phyloP scores from a whole-genome alignment of 2,797 vertebrate genomes.

The Sebastes kiyomatsui region DNA sequence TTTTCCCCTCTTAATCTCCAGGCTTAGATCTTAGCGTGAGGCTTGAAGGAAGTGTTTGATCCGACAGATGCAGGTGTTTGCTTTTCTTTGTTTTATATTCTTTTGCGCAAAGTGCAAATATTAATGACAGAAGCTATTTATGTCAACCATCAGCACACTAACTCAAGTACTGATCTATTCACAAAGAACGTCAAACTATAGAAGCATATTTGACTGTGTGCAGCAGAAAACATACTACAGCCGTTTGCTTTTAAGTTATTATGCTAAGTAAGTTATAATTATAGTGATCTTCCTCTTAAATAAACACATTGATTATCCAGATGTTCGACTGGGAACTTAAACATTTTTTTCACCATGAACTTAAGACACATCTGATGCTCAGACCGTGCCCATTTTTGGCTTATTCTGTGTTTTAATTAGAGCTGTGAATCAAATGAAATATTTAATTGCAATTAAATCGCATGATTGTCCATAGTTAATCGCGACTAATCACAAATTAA shows the following conservation, averaged over 20 bases:
- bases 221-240: neutral
- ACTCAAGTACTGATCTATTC: neutral
- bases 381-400: neutral
- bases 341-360: neutral
- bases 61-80: slow-evolving; percentile 11
- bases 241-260: neutral
- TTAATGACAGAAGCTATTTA: neutral
- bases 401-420: neutral
- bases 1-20: slow-evolving; percentile 23
- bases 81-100: neutral
- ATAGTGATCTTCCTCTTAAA: neutral
- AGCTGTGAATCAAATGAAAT: too few relatives aligned
- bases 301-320: neutral
- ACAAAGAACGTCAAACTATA: neutral
- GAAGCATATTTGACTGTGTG: neutral
- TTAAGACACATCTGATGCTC: neutral
- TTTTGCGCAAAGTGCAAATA: slow-evolving; percentile 1
- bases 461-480: too few relatives aligned
- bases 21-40: slow-evolving; percentile 23
- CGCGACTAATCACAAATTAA: too few relatives aligned
- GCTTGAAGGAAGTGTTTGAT: slow-evolving; percentile 4
- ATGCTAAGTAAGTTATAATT: neutral
- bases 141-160: neutral
- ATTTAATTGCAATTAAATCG: too few relatives aligned
- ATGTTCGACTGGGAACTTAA: neutral